phyloP scores from a whole-genome alignment of 2,113 vertebrate genomes.

The Varanus salvator region DNA sequence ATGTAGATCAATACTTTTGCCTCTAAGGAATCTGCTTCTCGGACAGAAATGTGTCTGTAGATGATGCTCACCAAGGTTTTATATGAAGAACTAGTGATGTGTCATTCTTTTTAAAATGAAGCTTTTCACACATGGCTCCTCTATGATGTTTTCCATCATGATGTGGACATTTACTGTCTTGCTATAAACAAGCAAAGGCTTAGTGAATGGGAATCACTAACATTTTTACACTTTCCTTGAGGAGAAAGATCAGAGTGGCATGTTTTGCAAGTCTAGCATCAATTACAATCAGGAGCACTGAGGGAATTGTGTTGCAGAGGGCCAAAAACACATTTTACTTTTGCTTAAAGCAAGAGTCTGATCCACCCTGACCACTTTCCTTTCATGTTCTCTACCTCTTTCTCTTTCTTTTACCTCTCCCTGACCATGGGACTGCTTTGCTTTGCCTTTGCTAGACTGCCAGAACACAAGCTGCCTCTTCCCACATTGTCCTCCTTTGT shows the following conservation, averaged over 20 bases:
- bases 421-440: too few relatives aligned
- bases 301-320: neutral
- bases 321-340: neutral
- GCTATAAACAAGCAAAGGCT: neutral
- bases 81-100: neutral
- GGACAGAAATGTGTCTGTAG: neutral
- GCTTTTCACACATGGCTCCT: neutral
- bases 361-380: too few relatives aligned
- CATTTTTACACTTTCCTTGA: neutral
- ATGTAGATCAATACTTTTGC: slow-evolving; percentile 5
- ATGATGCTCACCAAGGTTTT: neutral
- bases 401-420: too few relatives aligned
- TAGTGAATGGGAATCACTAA: neutral
- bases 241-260: neutral
- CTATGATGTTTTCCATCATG: neutral
- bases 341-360: too few relatives aligned
- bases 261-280: neutral
- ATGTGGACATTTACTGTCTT: neutral
- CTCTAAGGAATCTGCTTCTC: neutral
- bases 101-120: neutral
- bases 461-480: too few relatives aligned
- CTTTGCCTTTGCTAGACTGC: too few relatives aligned
- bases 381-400: too few relatives aligned
- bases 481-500: too few relatives aligned
- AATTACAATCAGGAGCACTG: neutral